phyloP scores from a whole-genome alignment of 30 jellyfish, hydroid and myxozoan genomes.

The Chironex yamaguchii region DNA sequence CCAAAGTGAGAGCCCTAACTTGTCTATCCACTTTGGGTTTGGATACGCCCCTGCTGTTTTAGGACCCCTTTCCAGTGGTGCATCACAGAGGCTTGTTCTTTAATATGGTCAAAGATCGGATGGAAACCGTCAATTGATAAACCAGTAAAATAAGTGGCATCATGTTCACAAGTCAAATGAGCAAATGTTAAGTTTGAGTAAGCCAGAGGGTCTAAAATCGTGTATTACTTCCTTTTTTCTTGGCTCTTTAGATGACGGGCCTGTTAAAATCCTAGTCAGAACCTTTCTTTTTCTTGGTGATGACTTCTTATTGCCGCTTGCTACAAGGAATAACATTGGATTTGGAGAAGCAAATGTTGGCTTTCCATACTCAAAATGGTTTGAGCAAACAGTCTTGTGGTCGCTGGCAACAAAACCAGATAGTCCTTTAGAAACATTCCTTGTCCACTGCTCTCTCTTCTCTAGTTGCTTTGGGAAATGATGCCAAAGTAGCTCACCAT shows the following conservation, averaged over 20 bases:
- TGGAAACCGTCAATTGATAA: neutral
- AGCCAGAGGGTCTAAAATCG: neutral
- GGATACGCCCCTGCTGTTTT: neutral
- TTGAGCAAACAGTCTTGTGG: slow-evolving; percentile 30
- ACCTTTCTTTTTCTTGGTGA: no score
- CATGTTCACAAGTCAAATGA: neutral
- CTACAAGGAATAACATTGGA: neutral
- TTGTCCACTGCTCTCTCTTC: slow-evolving; percentile 32
- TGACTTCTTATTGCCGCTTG: neutral
- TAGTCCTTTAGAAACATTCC: slow-evolving; percentile 22
- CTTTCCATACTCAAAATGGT: slow-evolving; percentile 38
- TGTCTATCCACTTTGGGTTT: neutral
- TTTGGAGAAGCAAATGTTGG: slow-evolving; percentile 57
- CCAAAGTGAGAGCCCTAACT: neutral
- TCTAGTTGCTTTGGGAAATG: slow-evolving; percentile 48
- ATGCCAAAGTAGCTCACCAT: slow-evolving; percentile 45
- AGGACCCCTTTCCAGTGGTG: neutral
- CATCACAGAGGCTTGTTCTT: neutral
- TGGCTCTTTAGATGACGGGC: no score
- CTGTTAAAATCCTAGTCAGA: no score
- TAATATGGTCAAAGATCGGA: neutral
- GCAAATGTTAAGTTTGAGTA: neutral
- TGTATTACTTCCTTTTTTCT: no score
- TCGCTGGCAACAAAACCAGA: slow-evolving; percentile 23
- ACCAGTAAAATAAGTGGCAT: neutral